Base-by-base conservation (phyloP, 2,113 vertebrate genomes). In the Xyrauchen texanus region DNA sequence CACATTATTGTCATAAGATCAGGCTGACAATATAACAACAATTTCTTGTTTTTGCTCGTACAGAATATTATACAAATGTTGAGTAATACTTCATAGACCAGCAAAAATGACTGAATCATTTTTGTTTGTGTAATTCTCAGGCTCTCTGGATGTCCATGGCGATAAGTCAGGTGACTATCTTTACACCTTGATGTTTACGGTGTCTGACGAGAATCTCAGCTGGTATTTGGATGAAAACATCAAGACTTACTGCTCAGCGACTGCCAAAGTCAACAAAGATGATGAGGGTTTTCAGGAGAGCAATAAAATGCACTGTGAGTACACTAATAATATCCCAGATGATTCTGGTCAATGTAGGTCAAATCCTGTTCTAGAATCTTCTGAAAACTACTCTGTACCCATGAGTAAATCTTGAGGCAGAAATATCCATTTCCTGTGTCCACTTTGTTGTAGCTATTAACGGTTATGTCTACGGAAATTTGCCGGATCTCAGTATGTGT, bases 151-250 rank as follows among this genome's bases (percentile, higher is more conserved):
- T 76, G 11, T 89, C 0, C 84, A 90, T 16, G 91, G 90, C 0
- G 91, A 94, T 79, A 88, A 89, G 62, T 68, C 86, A 0, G 82
- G 88, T 15, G 94, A 95, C 82, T 92, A 90, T 81, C 87, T 95
- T 80, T 99, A 96, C 74, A 86, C 94, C 63, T 87, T 97, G 47
- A 92, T 98, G 93, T 98, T 99, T 88, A 93, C 94, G 63, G 96
- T 98, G 83, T 87, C 93, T 69, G 98, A 99, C 83, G 98, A 99
- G 91, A 99, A 99, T 88, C 85, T 96, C 68, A 99, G 98, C 78
- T 99, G 98, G 98, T 99, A 99, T 81, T 87, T 99, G 69, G 95
- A 98, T 21, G 95, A 97, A 4, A 99, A 99, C 88, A 97, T 99
- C 87, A 87, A 89, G 74, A 91, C 88, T 0, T 92, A 94, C 85